Conservation (phyloP, 2,113 vertebrate species). For the Poicephalus meyeri region DNA sequence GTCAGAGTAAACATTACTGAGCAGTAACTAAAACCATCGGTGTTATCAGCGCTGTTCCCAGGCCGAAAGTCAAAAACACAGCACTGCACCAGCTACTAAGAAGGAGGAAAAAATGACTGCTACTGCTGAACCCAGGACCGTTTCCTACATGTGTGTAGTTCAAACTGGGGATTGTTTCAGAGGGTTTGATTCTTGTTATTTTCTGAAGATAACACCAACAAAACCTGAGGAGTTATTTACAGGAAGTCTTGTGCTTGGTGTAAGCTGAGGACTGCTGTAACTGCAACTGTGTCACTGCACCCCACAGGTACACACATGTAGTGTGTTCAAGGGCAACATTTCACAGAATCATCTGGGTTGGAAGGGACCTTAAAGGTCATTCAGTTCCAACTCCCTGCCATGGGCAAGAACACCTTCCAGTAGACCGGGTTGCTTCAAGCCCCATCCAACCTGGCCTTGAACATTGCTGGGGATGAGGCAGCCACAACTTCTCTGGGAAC, state of each 20-base stretch:
- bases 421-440: neutral
- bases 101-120: too few species aligned
- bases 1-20: too few species aligned
- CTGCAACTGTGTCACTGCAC: neutral
- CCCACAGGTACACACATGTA: fast-evolving
- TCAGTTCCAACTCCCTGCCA: neutral
- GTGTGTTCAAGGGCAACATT: neutral
- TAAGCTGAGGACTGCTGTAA: neutral
- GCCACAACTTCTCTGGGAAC: neutral
- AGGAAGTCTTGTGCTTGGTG: fast-evolving
- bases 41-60: too few species aligned
- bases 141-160: neutral
- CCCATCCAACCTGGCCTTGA: fast-evolving
- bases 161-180: neutral
- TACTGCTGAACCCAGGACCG: too few species aligned
- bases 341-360: neutral
- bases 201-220: neutral
- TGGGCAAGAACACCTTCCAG: neutral
- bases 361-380: neutral
- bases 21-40: too few species aligned
- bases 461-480: neutral
- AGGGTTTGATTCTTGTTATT: neutral
- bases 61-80: too few species aligned
- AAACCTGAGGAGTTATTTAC: neutral
- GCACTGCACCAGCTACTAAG: too few species aligned